Base-by-base conservation (phyloP, 2,797 vertebrate species). In the Sebastes dallii region DNA sequence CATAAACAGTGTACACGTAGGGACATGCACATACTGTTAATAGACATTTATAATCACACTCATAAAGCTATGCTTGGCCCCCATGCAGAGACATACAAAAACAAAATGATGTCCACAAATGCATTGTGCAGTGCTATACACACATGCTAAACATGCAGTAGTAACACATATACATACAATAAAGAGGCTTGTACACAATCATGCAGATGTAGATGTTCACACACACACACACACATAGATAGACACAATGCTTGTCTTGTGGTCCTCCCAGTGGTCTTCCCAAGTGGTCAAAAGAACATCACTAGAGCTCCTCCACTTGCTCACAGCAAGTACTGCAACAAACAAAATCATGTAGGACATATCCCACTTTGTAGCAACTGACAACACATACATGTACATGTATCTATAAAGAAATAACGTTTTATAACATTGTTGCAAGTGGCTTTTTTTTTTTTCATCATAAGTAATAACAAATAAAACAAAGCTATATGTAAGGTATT, bases 251-350 rank as follows among this genome's bases (percentile, higher is more conserved):
- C 65, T 80, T 86, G 75, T 81, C 70, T 76, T 80, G 42, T 71
- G 72, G 74, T 88, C 74, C 62, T 78, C 73, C 72, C 78, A 78
- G 73, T 74, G 82, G 69, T 75, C 83, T 84, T 86, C 82, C 56
- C 66, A 36, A 50, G 66, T 78, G 82, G 84, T 86, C 84, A 83
- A 77, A 91, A 91, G 82, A 91, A 94, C 91, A 96, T 95, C 93
- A 94, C 95, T 90, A 95, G 96, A 96, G 96, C 95, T 95, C 95
- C 96, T 92, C 95, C 95, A 92, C 87, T 91, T 95, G 96, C 88
- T 89, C 77, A 84, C 64, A 89, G 50, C 36, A 50, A 81, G 95
- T 91, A 95, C 82, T 95, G 90, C 95, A 95, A 30, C 75, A 61
- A 64, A 67, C 67, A n/a, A 64, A 62, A 66, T 4, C 6, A 16